Evolutionary conservation across 2,888 invertebrate genomes (phyloP).

Genomic region (Gasteruption jaculator): DNA sequence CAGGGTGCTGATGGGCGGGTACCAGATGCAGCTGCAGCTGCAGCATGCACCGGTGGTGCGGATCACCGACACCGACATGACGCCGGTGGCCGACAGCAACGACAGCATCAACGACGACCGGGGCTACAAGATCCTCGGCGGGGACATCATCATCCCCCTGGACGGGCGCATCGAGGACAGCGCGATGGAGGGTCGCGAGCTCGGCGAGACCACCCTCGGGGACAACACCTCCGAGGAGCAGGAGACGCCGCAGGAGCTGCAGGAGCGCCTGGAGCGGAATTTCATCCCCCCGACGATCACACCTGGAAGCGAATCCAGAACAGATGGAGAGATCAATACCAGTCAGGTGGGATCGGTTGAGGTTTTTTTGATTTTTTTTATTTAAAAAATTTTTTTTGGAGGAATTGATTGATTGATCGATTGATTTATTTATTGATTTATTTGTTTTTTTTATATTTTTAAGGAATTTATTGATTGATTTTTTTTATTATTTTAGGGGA

Average conservation of each 20-base stretch:
- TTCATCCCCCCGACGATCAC: slow-evolving; percentile 58
- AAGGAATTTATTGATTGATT: no score
- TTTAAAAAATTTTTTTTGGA: slow-evolving; percentile 9
- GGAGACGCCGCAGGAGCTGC: slow-evolving; percentile 56
- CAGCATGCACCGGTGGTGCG: slow-evolving; percentile 45
- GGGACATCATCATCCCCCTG: slow-evolving; percentile 48
- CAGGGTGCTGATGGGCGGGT: slow-evolving; percentile 8
- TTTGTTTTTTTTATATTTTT: no score
- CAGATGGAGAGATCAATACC: slow-evolving; percentile 61
- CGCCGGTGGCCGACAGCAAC: slow-evolving; percentile 49
- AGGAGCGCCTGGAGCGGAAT: slow-evolving; percentile 62
- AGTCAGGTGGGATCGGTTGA: no score
- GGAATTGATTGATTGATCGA: no score
- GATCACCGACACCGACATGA: slow-evolving; percentile 52
- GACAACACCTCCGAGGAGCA: slow-evolving; percentile 52
- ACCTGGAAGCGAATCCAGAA: slow-evolving; percentile 52
- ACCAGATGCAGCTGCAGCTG: slow-evolving; percentile 19
- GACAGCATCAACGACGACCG: slow-evolving; percentile 45
- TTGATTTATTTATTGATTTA: no score
- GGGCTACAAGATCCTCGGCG: slow-evolving; percentile 43
- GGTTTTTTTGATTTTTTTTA: slow-evolving; percentile 4
- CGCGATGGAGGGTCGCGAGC: slow-evolving; percentile 47
- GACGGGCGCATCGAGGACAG: slow-evolving; percentile 51
- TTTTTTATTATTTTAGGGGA: no score
- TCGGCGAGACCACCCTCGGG: slow-evolving; percentile 36